Base-by-base conservation (phyloP, 2,113 vertebrate species). In the Hemichromis elongatus region DNA sequence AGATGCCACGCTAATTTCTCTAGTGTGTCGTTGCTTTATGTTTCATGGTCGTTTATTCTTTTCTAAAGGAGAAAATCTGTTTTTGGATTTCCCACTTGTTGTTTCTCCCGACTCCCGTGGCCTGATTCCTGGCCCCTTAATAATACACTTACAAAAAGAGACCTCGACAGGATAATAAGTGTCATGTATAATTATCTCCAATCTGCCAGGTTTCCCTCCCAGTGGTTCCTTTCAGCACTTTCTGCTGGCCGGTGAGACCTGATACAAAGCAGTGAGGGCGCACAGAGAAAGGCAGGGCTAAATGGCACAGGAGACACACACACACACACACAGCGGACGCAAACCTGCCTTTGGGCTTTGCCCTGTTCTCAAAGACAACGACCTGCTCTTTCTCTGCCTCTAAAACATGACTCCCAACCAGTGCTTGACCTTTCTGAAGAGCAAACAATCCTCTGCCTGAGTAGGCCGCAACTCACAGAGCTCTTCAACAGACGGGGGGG, bases 121-220 rank as follows among this genome's bases (percentile, higher is more conserved):
- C 61, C 61, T 84, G 79, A 68, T 90, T 88, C 68, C 78, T 86
- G 75, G 86, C 81, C 90, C 35, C 28, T 91, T 68, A 79, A 86
- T 89, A 90, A 86, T 79, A 54, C 59, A 33, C 83, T 84, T 55
- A 92, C 73, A 92, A 86, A 61, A 85, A 81, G 59, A 82, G 79
- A 91, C 79, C 82, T 81, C 77, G 81, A 61, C 84, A 85, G 66
- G 87, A 91, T 84, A 91, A 93, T 89, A 83, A 53, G 59, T 86
- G 85, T 78, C 86, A 86, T 61, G 59, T 89, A 63, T 86, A 94
- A 92, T 94, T 90, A 94, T 88, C 86, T 91, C 82, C 81, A 77
- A 63, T 88, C 90, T 86, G 83, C 70, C 33, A 75, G 14, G 54
- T 87, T 90, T 87, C 55, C 63, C 73, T 77, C n/a, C 16, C 19